These are phyloP conservation scores for Hypothenemus hampei DNA, from an alignment of 1,140 invertebrate species.

Conservation along the genomic window DNA sequence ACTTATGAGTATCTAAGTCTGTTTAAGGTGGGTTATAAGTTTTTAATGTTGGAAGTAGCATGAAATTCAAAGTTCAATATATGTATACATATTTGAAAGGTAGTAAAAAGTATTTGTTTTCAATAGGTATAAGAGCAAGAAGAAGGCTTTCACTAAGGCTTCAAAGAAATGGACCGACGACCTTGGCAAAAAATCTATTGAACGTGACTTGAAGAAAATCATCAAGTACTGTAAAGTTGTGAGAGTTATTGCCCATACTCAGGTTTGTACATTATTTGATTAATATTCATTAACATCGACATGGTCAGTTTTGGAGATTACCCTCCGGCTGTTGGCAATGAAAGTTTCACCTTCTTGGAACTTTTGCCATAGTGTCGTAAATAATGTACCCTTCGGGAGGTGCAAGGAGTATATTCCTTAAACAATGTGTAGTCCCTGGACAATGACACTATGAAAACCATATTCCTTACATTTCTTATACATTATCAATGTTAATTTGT, in stretches of 20 bases:
- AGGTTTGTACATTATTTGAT: constrained; percentile 59
- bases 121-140: constrained; percentile 97
- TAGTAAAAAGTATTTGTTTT: neutral
- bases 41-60: neutral
- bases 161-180: constrained; percentile 99
- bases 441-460: constrained; percentile 66
- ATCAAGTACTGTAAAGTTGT: constrained; percentile 97
- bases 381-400: constrained; percentile 55
- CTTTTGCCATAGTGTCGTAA: constrained; percentile 53
- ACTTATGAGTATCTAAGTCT: neutral
- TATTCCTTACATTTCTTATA: constrained; percentile 52
- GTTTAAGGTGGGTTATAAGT: constrained; percentile 3
- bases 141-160: constrained; percentile 99
- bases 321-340: constrained; percentile 44
- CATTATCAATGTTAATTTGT: neutral
- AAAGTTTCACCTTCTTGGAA: constrained; percentile 36
- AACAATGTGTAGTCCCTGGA: constrained; percentile 61
- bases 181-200: constrained; percentile 93
- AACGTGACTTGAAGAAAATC: constrained; percentile 95
- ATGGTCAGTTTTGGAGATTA: constrained; percentile 43
- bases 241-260: constrained; percentile 95
- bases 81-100: neutral
- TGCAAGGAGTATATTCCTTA: constrained; percentile 63
- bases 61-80: neutral
- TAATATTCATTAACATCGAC: constrained; percentile 24